phyloP scores from a whole-genome alignment of 2,797 vertebrate genomes.

The Helarctos malayanus region DNA sequence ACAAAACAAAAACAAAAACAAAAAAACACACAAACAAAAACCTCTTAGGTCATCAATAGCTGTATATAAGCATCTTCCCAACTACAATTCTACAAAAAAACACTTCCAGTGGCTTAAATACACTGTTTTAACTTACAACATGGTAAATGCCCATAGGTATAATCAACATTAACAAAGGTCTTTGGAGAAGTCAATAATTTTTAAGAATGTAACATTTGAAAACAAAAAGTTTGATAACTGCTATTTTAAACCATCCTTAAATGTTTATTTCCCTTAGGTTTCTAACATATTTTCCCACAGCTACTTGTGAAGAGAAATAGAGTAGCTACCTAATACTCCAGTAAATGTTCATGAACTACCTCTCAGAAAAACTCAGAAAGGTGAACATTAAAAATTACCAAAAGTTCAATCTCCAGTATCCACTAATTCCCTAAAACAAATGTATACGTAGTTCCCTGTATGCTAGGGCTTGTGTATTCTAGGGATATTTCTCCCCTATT shows the following conservation, averaged over 20 bases:
- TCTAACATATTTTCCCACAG: neutral
- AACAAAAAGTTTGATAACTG: neutral
- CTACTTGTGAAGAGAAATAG: constrained; percentile 9
- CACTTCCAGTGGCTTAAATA: neutral
- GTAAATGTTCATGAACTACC: neutral
- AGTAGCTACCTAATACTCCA: neutral
- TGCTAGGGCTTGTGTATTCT: neutral
- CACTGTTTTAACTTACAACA: neutral
- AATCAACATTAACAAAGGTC: neutral
- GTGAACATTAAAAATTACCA: neutral
- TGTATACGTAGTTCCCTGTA: neutral
- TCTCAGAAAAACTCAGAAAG: neutral
- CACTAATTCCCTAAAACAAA: neutral
- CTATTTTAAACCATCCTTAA: neutral
- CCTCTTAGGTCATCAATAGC: neutral
- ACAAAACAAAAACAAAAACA: neutral
- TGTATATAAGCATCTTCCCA: neutral
- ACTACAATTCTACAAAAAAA: constrained; percentile 4
- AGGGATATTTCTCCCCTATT: neutral
- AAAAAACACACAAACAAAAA: neutral
- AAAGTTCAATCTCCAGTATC: neutral
- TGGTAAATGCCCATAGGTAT: neutral
- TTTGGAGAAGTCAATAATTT: neutral
- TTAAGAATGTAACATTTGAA: neutral
- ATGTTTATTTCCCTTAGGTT: neutral